Evolutionary conservation across 2,113 vertebrate species (phyloP), one percentile per base, ranked within the genome.

Genomic region (Protobothrops mucrosquamatus): DNA sequence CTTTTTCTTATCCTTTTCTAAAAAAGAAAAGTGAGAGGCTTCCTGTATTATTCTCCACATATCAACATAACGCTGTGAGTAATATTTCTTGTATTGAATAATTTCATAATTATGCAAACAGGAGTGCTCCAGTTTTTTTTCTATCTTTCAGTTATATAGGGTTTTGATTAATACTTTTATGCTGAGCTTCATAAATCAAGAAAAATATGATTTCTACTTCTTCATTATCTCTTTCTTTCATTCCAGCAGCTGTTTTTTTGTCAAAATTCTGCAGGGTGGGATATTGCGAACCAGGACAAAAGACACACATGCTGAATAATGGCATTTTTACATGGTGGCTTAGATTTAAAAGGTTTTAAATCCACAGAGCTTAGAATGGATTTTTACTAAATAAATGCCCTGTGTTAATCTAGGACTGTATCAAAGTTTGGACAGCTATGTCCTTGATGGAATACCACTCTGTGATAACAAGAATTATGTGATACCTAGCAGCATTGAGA

Each of bases 61-160:
- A 74, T 74, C 87, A 29, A 46, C 56, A 39, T 51, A 88, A 93
- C 54, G 46, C 89, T 54, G 52, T 93, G 89, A 90, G 56, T 61
- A 86, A 86, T 90, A 74, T 52, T 93, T 90, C 74, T 46, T 54
- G 55, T 93, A 64, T 52, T 64, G 92, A 93, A 93, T 57, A 87
- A 90, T 87, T 87, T 64, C 89, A 93, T 93, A 86, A 93, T 93
- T 90, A 51, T 51, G 8, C 81, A 93, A 87, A 61, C 89, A 12
- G 12, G 29, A 52, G 15, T 85, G 69, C 55, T 86, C 43, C 69
- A 61, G 74, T 90, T 90, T 90, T 46, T 93, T 93, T 93, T 64
- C 89, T 90, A 85, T 90, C 61, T 93, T 93, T 90, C 87, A 92
- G 22, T 87, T 89, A 46, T 51, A 69, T 92, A 85, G 12, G 57